Evolutionary conservation across 1,140 invertebrate species (phyloP).

Genomic region (Habropoda laboriosa): DNA sequence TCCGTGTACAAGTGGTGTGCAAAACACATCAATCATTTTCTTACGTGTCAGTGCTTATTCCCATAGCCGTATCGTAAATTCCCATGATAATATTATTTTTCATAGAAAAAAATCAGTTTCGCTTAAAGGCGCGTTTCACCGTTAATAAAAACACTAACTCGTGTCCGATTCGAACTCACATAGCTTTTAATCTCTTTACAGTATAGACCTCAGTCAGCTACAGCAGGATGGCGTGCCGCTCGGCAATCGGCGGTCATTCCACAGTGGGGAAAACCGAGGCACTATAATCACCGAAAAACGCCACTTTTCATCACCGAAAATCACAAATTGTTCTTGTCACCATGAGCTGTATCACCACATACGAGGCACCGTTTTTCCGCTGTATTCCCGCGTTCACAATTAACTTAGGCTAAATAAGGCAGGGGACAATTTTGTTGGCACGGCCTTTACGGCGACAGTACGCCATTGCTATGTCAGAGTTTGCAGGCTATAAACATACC

Average conservation of each 20-base stretch:
- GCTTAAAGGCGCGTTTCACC: background rate
- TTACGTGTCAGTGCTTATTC: slow-evolving; percentile 47
- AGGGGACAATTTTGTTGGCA: slow-evolving; percentile 50
- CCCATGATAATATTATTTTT: background rate
- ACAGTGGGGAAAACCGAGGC: slow-evolving; percentile 57
- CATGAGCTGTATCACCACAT: slow-evolving; percentile 20
- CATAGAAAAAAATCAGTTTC: slow-evolving; percentile 29
- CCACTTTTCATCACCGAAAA: slow-evolving; percentile 47
- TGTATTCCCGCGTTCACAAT: slow-evolving; percentile 25
- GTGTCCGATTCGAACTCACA: slow-evolving; percentile 49
- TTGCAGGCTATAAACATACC: slow-evolving; percentile 80
- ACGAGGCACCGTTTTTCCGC: slow-evolving; percentile 14
- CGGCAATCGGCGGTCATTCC: slow-evolving; percentile 66
- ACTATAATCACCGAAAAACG: slow-evolving; percentile 49
- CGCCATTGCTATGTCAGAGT: slow-evolving; percentile 77
- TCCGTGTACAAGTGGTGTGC: background rate
- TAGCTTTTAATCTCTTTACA: slow-evolving; percentile 54
- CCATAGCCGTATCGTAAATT: slow-evolving; percentile 26
- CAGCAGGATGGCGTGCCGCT: slow-evolving; percentile 72
- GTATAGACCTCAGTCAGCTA: slow-evolving; percentile 55
- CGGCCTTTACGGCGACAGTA: slow-evolving; percentile 61
- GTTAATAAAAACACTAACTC: slow-evolving; percentile 41
- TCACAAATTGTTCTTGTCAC: slow-evolving; percentile 31
- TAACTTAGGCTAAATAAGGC: slow-evolving; percentile 40
- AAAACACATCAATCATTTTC: slow-evolving; percentile 44